Evolutionary conservation across 2,888 invertebrate species (phyloP), one percentile per base, ranked within the genome.

Genomic region (Gymnoscelis rufifasciata): DNA sequence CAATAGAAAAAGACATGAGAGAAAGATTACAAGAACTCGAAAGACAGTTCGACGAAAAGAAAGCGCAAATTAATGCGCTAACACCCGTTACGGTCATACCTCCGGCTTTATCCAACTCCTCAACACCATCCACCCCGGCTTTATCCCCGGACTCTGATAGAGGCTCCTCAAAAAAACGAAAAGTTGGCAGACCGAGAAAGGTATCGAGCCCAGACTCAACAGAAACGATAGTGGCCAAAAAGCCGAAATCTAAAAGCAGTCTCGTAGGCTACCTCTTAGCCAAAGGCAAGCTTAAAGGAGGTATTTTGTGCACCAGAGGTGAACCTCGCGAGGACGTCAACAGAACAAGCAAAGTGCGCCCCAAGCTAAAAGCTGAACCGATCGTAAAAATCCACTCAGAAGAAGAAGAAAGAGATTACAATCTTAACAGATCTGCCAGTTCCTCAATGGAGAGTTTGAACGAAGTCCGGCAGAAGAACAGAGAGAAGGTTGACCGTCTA

Each of bases 141-240:
- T 63, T 84, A 12, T 88, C 89, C 1, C 89, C 89, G 0, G 77
- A 83, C 53, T 86, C 88, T 1, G 88, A 88, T 42, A 70, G 87
- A 59, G 86, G 88, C 1, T 90, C 91, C 0, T 92, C 92, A 0
- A 93, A 94, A 63, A 95, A 95, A 70, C 90, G 95, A 7, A 95
- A 95, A 84, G 94, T 95, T 0, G 95, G 95, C 0, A 88, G 94
- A 56, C 95, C 95, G 0, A 92, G 93, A 55, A 95, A 95, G 67
- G 88, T 93, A 7, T 90, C 91, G 43, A 90, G 90, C 46, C 89
- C 88, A 3, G 90, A 91, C 54, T 90, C 91, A 0, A 94, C 94
- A 0, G 95, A 95, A 78, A 95, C 94, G 0, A 94, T 95, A 40
- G 94, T 95, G 0, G 93, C 94, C 2, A 95, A 95, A 69, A 94